Percentiles rank a stretch among this genome's conserved stretches.
These are phyloP conservation scores for Noctuana brunneofusca DNA, from an alignment of 2,888 invertebrate genomes.

Conservation along the genomic window DNA sequence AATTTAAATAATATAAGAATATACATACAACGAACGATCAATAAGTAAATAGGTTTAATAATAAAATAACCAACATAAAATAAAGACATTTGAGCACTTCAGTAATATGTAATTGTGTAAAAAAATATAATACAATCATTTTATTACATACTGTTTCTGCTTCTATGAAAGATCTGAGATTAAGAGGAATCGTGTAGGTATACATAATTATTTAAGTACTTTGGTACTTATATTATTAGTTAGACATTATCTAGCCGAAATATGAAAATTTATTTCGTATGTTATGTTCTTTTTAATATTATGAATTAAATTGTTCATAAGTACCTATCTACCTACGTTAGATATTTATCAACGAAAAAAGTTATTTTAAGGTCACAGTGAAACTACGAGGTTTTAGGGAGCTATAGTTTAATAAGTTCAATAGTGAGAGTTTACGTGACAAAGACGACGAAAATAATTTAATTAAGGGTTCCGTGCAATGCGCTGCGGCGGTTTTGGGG, in stretches of 20 bases:
- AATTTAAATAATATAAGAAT: conserved; percentile 63
- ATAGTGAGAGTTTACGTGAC: not conserved
- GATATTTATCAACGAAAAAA: not conserved
- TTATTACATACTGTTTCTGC: conserved; percentile 48
- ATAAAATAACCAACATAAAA: conserved; percentile 78
- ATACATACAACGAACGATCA: conserved; percentile 66
- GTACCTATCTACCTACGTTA: too few species aligned
- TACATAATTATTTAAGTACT: not conserved
- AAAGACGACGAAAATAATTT: conserved; percentile 16
- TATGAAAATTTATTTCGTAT: too few species aligned
- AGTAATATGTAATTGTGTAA: conserved; percentile 68
- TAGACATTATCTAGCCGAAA: too few species aligned
- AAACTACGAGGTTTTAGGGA: not conserved
- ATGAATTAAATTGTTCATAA: not conserved
- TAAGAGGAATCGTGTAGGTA: conserved; percentile 24
- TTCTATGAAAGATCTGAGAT: conserved; percentile 47
- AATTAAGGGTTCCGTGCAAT: conserved; percentile 4
- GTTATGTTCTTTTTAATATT: too few species aligned
- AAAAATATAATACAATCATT: conserved; percentile 73
- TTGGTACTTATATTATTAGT: not conserved
- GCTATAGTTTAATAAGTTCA: not conserved
- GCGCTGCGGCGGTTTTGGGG: not conserved
- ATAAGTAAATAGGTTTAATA: conserved; percentile 65
- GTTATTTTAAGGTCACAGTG: conserved; percentile 22
- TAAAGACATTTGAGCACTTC: conserved; percentile 78